phyloP scores from a whole-genome alignment of 2,113 vertebrate genomes.

The Propithecus coquereli region DNA sequence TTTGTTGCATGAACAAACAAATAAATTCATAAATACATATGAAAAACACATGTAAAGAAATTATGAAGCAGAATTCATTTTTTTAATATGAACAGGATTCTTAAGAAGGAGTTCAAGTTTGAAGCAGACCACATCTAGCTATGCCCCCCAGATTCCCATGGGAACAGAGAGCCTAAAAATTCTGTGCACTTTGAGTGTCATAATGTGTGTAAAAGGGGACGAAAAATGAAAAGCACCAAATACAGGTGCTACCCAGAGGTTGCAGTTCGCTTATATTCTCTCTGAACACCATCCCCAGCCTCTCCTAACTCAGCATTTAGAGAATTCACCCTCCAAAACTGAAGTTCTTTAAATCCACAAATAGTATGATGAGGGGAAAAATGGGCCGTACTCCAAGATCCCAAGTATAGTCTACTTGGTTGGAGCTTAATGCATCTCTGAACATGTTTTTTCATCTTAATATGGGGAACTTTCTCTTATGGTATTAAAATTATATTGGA shows the following conservation, averaged over 20 bases:
- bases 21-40: neutral
- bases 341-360: neutral
- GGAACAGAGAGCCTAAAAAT: neutral
- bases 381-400: neutral
- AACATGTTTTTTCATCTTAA: neutral
- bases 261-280: neutral
- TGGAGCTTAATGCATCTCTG: neutral
- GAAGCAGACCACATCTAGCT: neutral
- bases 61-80: neutral
- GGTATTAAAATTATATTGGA: neutral
- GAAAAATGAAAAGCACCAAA: neutral
- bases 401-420: accelerated
- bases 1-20: neutral
- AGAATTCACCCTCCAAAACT: neutral
- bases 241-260: too few relatives aligned
- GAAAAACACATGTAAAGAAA: neutral
- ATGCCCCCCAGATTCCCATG: neutral
- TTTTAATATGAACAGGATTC: neutral
- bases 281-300: neutral
- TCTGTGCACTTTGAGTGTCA: neutral
- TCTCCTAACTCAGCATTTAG: neutral
- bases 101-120: neutral
- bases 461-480: neutral
- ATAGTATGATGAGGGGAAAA: neutral
- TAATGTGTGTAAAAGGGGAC: neutral